Base-by-base conservation (phyloP, 1,140 invertebrate genomes). In the Pectinophora gossypiella region DNA sequence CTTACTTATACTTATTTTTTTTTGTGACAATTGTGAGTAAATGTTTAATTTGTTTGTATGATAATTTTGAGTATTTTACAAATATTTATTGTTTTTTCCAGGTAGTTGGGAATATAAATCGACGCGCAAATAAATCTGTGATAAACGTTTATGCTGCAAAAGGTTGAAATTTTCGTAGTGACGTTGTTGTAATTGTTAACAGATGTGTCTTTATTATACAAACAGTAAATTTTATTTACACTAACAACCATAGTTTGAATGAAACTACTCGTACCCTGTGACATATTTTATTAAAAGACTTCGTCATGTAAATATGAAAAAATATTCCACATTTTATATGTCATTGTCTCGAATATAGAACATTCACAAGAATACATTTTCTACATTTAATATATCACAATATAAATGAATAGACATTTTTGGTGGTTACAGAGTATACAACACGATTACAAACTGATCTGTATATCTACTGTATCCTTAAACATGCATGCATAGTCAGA, bases 241-340 rank as follows among this genome's bases (percentile, higher is more conserved):
- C 15, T 15, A 40, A 40, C n/a, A 15, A 40, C n/a, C 7, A 15
- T 7, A 40, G 36, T 40, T 40, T 40, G 6, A 40, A 40, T 40
- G 13, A 40, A 40, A 54, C 21, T 13, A 49, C 13, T 13, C 35
- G 13, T 55, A 57, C 51, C 55, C 52, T 57, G 55, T 58, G 51
- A 49, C 51, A 44, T 56, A 19, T 55, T 60, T 62, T 61, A 66
- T 57, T 62, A 55, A 58, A 60, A 62, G 64, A 59, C 51, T 59
- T 54, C 48, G 61, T 53, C 56, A 55, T 42, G 48, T 54, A 64
- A 64, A 63, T 62, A 62, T 67, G 43, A 52, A 62, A 62, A 67
- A 62, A 66, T 65, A 66, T 46, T 51, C 51, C 52, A 57, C 38
- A 59, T 63, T 63, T 48, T 42, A 44, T 42, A 40, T 52, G 48